These are phyloP conservation scores for Leptinotarsa peninsularis DNA, from an alignment of 2,888 invertebrate species.

Conservation along the genomic window DNA sequence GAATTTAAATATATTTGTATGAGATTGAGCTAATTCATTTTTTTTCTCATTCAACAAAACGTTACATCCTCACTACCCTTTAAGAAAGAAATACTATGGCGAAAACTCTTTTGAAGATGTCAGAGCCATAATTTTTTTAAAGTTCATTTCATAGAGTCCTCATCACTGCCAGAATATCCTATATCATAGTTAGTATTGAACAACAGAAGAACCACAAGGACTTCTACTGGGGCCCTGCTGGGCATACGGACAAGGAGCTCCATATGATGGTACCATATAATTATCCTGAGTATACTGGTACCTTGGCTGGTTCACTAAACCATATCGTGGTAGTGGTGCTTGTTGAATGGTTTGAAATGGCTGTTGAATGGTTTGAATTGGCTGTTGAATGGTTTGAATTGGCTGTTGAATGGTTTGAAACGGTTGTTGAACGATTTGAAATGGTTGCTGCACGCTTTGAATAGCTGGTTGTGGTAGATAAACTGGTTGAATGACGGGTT, in stretches of 20 bases:
- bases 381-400: not conserved
- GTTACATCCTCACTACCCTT: no score
- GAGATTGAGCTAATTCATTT: no score
- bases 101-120: not conserved
- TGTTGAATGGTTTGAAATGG: not conserved
- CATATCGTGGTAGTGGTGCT: not conserved
- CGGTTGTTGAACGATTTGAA: not conserved
- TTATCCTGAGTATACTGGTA: not conserved
- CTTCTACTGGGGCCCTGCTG: not conserved
- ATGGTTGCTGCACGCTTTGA: not conserved
- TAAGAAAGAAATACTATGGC: no score
- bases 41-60: no score
- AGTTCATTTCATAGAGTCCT: not conserved
- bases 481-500: not conserved
- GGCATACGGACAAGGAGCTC: not conserved
- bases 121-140: no score
- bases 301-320: not conserved
- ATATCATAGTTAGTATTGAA: not conserved
- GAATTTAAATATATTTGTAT: no score
- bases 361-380: not conserved
- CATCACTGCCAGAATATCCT: not conserved
- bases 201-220: slow-evolving; percentile 13
- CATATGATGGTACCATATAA: not conserved
- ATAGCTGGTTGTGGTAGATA: not conserved
- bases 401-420: not conserved